Evolutionary conservation across 1,140 invertebrate species (phyloP).

Genomic region (Eueides isabella): DNA sequence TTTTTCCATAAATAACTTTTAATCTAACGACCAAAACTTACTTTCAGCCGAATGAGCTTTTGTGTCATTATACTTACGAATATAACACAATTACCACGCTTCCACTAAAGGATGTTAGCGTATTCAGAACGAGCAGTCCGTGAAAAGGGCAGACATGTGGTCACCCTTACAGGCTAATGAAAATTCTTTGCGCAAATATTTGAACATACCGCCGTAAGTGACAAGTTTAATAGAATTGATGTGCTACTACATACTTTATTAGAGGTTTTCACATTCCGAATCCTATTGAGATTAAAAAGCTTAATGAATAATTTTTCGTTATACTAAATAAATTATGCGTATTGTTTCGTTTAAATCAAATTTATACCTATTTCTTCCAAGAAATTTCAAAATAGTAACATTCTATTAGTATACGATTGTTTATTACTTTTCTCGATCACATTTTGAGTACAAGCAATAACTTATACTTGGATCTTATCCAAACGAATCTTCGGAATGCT

Average conservation of each 20-base stretch:
- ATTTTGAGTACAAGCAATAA: slow-evolving; percentile 14
- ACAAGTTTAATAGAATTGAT: slow-evolving; percentile 31
- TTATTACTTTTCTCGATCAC: slow-evolving; percentile 2
- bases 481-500: slow-evolving; percentile 37
- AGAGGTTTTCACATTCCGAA: not conserved
- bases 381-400: not conserved
- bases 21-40: not conserved
- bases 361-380: not conserved
- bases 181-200: slow-evolving; percentile 61
- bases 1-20: not conserved
- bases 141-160: slow-evolving; percentile 53
- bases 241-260: not conserved
- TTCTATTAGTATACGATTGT: not conserved
- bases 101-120: slow-evolving; percentile 19
- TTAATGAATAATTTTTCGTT: not conserved
- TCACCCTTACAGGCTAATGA: slow-evolving; percentile 50
- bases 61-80: slow-evolving; percentile 14
- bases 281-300: not conserved
- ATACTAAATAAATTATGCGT: too few relatives aligned
- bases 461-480: slow-evolving; percentile 38
- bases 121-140: slow-evolving; percentile 35
- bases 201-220: slow-evolving; percentile 40
- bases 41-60: not conserved
- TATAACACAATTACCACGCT: slow-evolving; percentile 19
- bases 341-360: too few relatives aligned